Evolutionary conservation across 2,888 invertebrate species (phyloP), one percentile per base, ranked within the genome.

Genomic region (Autographa pulchrina): DNA sequence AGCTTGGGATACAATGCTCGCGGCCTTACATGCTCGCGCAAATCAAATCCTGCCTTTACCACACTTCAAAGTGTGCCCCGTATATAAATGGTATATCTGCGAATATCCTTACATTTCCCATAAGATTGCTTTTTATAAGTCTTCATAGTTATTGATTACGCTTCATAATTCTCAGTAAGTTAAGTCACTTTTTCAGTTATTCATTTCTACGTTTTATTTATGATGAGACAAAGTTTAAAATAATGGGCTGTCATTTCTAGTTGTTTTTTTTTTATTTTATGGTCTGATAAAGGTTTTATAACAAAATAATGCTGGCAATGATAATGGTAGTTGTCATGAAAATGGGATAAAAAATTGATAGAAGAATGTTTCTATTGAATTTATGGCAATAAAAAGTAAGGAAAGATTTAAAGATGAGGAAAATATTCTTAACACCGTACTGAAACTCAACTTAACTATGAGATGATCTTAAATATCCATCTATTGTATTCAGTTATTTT

Each of bases 51-150:
- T 25, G 18, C 16, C 75, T 32, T 4, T 54, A 48, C 0, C 11
- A 8, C 6, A 31, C 41, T 9, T 41, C 3, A 4, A 69, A 78
- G 68, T 78, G 63, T 75, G 79, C 63, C 68, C 35, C 66, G 72
- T 68, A 62, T 80, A 76, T 65, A 65, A 68, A 82, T 72, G 60
- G 32, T 59, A 62, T 48, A 41, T 61, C n/a, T 66, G 62, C 43
- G 11, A 56, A 68, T 62, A 79, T 64, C 35, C 68, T 54, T 76
- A 63, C 61, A 60, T 79, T 69, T 63, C 67, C 62, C 62, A 18
- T 8, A 56, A 62, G 65, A 62, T 70, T 56, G 61, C 48, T 78
- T 41, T 68, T 73, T 67, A 43, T 69, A 67, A 6, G 66, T 59
- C 60, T 54, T 62, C 41, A 60, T 68, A 68, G 25, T 38, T 64